A percentile compares a stretch with the other conserved stretches of the same genome.
phyloP scores from a whole-genome alignment of 2,797 vertebrate genomes.

The Sebastes vulpes region DNA sequence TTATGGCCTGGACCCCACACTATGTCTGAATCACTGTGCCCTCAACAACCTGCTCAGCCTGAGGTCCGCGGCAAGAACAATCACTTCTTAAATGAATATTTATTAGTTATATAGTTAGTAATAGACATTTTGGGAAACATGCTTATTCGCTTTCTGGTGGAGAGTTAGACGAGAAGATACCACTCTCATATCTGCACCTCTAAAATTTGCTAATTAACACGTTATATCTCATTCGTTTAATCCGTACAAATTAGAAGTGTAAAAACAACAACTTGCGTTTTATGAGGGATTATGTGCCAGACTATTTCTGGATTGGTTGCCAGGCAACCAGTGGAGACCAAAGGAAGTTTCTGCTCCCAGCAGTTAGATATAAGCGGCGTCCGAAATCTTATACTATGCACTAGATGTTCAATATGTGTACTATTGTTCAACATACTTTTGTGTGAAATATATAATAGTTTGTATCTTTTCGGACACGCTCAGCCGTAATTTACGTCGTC shows the following conservation, averaged over 20 bases:
- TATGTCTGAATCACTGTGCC: neutral
- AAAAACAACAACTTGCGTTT: neutral
- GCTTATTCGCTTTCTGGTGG: neutral
- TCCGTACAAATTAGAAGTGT: neutral
- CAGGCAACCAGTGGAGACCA: neutral
- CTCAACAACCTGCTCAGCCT: neutral
- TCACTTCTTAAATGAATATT: neutral
- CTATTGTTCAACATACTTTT: too few relatives aligned
- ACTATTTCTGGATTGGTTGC: neutral
- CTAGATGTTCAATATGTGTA: too few relatives aligned
- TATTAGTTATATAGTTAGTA: neutral
- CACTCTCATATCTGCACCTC: neutral
- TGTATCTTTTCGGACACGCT: too few relatives aligned
- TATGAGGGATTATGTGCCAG: neutral
- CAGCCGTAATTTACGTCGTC: too few relatives aligned
- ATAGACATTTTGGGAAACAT: neutral
- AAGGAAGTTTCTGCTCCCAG: neutral
- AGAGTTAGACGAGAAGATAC: neutral
- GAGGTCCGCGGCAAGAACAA: neutral
- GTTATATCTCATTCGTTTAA: neutral
- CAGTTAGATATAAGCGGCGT: neutral
- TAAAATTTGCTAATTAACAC: neutral
- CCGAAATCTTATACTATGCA: too few relatives aligned
- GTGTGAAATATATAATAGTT: too few relatives aligned
- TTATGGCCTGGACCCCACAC: neutral